Evolutionary conservation across 2,888 invertebrate species (phyloP), one percentile per base, ranked within the genome.

Genomic region (Hypolimnas misippus): DNA sequence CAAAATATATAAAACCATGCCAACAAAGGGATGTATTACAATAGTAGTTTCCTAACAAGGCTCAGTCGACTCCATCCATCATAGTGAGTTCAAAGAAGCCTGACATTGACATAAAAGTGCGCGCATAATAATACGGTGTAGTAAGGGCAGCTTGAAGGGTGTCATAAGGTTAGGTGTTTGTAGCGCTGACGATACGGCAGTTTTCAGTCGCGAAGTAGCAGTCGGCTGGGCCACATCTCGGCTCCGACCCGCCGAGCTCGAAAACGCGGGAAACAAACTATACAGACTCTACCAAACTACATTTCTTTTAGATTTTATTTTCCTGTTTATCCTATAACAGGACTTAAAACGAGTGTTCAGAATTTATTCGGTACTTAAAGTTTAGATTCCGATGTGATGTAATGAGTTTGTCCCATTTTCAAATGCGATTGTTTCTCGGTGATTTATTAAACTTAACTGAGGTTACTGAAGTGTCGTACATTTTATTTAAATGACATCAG

Each of bases 401-500:
- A 83, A 83, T 78, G 75, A 75, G 76, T 83, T 82, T 77, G 79
- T 74, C 79, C 80, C 69, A 81, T 82, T 82, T 83, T 78, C 77
- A 79, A 83, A 83, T 82, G 77, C 76, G 78, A 83, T 85, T 82
- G 80, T 82, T 84, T 78, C 74, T 69, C 17, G 17, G 60, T 50
- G 54, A 46, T 66, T 66, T 40, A 63, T 40, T 38, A 60, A 63
- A 63, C 42, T 42, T 62, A 62, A 64, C 63, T 55, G 50, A n/a
- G n/a, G 62, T 62, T 60, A 38, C 19, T 5, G 8, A 38, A 63
- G 62, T 63, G 49, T 60, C 52, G 61, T 59, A 25, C 5, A 25
- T 25, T 25, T 25, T 63, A 63, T 62, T 54, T 65, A 58, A 64
- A 29, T 61, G 54, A 57, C 55, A 54, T 44, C 55, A 51, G 42